Evolutionary conservation across 2,888 invertebrate genomes (phyloP), one percentile per base, ranked within the genome.

Genomic region (Clostera curtula): DNA sequence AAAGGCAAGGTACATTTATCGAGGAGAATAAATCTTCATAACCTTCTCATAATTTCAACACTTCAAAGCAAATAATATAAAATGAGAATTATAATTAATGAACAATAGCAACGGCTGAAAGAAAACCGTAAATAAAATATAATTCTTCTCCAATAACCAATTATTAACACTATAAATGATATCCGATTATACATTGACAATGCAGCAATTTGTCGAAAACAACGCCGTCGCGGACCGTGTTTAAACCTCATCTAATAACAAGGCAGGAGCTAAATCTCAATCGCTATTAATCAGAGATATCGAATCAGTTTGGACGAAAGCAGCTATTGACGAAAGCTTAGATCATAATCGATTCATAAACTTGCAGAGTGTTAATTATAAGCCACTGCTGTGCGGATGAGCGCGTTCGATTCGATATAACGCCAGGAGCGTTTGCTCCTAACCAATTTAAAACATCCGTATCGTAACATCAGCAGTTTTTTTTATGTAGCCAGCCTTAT

Each of bases 301-400:
- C 65, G 48, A 54, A 80, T 80, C 76, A 55, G 45, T 29, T 56
- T 63, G 71, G 72, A 71, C 68, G 75, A 76, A 74, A 74, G 74
- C 76, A 70, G 72, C 70, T 72, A 83, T 82, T 80, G 83, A 83
- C 74, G 79, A 83, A 83, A 83, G 83, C 82, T 82, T 80, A 82
- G 83, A 83, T 83, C 63, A 67, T 79, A 83, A 83, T 83, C 83
- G 76, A 74, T 79, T 82, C 76, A 82, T 80, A 82, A 82, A 74
- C 74, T 77, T 68, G 74, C 71, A 71, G 73, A 70, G 83, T 82
- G 83, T 83, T 83, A 83, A 83, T 83, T 82, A 83, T 82, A 82
- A 74, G 83, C 83, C 82, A 83, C 83, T 59, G 82, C 59, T 58
- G 67, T 70, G 76, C 71, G 65, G 67, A 61, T 53, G 59, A 55